Base-by-base conservation (phyloP, 2,888 invertebrate genomes). In the Idaea straminata region DNA sequence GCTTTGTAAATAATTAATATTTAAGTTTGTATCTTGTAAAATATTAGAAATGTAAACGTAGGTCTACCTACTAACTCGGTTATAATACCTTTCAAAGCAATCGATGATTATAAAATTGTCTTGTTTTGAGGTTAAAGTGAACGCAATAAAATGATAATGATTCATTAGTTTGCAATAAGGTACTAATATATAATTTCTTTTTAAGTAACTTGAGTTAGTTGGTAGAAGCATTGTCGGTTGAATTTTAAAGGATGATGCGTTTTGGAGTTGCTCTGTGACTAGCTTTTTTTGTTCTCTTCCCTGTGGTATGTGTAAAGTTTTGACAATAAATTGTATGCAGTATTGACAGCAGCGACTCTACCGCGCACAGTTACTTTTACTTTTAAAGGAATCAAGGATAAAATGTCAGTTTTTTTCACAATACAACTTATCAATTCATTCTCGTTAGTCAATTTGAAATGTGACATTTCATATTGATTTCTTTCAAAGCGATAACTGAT, bases 1-100 rank as follows among this genome's bases (percentile, higher is more conserved):
- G 87, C 86, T 87, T 84, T 92, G 92, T 92, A 92, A 90, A 92
- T 92, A 91, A 85, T 85, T 80, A 78, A 80, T 86, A 86, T 83
- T 88, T 91, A 91, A 89, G 91, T 89, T 88, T 88, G 81, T 89
- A 88, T 47, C 47, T 76, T 89, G 86, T 89, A 90, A 82, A 82
- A 85, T 88, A 85, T 83, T 47, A 47, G 47, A 47, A 47, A 47
- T 47, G 7, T 6, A 10, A 47, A 47, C 47, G 47, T 47, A 10
- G 47, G 13, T 47, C 47, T 47, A 4, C 10, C 47, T 3, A 10
- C 47, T 47, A 7, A 47, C 47, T 47, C 47, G 10, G 47, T 47
- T 25, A 25, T 3, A 25, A 7, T 36, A 36, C 36, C 36, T 7
- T 47, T 47, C 10, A 47, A 10, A 47, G 47, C 47, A 47, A 47